Evolutionary conservation across 2,797 vertebrate species (phyloP).

Genomic region (Heteromormyrus szaboi): DNA sequence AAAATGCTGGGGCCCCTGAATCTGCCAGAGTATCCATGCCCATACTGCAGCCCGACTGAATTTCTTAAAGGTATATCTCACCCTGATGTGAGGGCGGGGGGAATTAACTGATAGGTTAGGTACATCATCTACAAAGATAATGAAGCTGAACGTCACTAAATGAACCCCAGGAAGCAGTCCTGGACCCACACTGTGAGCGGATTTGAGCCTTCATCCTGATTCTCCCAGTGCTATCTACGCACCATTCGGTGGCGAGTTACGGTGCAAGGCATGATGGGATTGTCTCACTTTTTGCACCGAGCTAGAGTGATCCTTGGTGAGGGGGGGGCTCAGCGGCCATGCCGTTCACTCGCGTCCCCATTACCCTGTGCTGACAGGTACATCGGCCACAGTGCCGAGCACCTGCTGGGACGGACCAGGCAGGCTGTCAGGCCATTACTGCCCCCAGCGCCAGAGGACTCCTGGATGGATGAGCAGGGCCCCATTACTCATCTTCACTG

Average conservation of each 20-base stretch:
- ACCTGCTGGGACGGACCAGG: not conserved
- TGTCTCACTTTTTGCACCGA: not conserved
- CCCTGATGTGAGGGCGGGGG: not conserved
- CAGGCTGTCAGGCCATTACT: constrained; percentile 3
- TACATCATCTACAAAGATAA: not conserved
- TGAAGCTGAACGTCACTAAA: not conserved
- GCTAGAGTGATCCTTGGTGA: not conserved
- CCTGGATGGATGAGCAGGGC: not conserved
- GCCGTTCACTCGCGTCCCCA: not conserved
- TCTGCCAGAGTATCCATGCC: not conserved
- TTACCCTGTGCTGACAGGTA: constrained; percentile 1
- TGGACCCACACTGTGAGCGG: not conserved
- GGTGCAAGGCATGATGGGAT: not conserved
- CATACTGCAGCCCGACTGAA: not conserved
- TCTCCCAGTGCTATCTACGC: not conserved
- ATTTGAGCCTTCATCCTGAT: not conserved
- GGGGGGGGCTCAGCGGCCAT: not conserved
- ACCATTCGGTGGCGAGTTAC: not conserved
- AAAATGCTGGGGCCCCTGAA: not conserved
- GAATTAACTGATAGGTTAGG: not conserved
- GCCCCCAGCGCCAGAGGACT: not conserved
- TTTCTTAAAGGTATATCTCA: not conserved
- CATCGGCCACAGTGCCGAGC: not conserved
- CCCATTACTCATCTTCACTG: not conserved
- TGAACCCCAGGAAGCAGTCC: not conserved